Conservation (phyloP, 2,888 invertebrate species). For the Tricholauxania praeusta region DNA sequence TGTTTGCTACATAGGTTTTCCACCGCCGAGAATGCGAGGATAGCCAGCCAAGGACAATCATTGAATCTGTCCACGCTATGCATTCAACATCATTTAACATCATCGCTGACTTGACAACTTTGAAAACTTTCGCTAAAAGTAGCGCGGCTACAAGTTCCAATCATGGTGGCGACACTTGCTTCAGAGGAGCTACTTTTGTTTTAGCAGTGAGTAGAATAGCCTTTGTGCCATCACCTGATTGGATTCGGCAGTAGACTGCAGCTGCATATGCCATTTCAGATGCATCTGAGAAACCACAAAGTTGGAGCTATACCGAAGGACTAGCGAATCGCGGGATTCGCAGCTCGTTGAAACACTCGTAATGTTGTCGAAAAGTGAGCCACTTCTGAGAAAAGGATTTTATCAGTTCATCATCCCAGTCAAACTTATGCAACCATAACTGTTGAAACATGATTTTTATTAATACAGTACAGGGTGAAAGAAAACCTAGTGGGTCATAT, state of each 20-base stretch:
- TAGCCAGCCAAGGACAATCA: conserved; percentile 28
- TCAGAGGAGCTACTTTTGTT: not conserved
- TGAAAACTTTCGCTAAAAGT: not conserved
- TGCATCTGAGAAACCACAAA: conserved; percentile 3
- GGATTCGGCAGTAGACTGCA: not conserved
- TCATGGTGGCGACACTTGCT: not conserved
- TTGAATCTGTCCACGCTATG: conserved; percentile 23
- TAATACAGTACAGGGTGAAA: conserved; percentile 24
- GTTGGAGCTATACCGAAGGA: not conserved
- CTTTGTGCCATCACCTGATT: not conserved
- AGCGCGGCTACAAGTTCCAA: not conserved
- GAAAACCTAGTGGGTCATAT: conserved; percentile 31
- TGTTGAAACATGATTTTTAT: conserved; percentile 35
- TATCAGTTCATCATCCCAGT: conserved; percentile 33
- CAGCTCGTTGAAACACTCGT: not conserved
- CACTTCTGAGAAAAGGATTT: conserved; percentile 3
- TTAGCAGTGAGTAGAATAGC: not conserved
- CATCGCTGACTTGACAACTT: not conserved
- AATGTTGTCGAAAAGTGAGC: conserved; percentile 6
- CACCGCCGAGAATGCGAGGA: conserved; percentile 32
- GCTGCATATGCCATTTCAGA: conserved; percentile 2
- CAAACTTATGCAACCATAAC: conserved; percentile 19
- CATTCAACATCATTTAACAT: not conserved
- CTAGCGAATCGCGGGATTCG: not conserved
- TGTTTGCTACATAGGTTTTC: conserved; percentile 33